Evolutionary conservation across 2,888 invertebrate species (phyloP), one percentile per base, ranked within the genome.

Genomic region (Panzeria rudis): DNA sequence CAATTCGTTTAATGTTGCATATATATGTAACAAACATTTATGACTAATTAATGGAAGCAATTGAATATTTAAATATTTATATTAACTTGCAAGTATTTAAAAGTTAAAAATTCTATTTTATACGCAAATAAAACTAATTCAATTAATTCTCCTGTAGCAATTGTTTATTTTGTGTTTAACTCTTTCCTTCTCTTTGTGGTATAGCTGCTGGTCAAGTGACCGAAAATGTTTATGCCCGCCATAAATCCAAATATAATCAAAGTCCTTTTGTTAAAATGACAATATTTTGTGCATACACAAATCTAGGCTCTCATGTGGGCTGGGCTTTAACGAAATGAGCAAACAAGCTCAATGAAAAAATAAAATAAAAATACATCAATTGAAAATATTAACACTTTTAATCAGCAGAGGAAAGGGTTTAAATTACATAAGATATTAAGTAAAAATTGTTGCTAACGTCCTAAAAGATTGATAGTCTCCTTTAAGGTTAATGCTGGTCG

Each of bases 191-290:
- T 50, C 61, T 23, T 6, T 9, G 50, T 25, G 23, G 7, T 62
- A 17, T 13, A 13, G 9, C 29, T 76, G 44, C 56, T 56, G 54
- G 47, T 52, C 59, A 61, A 75, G 29, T 72, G 71, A 56, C 66
- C 64, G n/a, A 56, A 82, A 56, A 56, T 13, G 0, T 50, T 76
- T 56, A 62, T 76, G 29, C 23, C 41, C 76, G n/a, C 13, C 76
- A 69, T 64, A 71, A 77, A 76, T 82, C 38, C 44, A 59, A 77
- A 72, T 59, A 52, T 44, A 76, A 82, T 76, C 69, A 64, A 82
- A 66, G 47, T 29, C 62, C 15, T 62, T 81, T 68, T 25, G 29
- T 32, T 17, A 20, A 69, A 76, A 44, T 47, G 23, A 23, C 50
- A 61, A 47, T 15, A 50, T 38, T 62, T 17, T 61, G 61, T 20